phyloP scores from a whole-genome alignment of 53 echinoderm and acorn worm genomes.

The Actinopyga echinites region DNA sequence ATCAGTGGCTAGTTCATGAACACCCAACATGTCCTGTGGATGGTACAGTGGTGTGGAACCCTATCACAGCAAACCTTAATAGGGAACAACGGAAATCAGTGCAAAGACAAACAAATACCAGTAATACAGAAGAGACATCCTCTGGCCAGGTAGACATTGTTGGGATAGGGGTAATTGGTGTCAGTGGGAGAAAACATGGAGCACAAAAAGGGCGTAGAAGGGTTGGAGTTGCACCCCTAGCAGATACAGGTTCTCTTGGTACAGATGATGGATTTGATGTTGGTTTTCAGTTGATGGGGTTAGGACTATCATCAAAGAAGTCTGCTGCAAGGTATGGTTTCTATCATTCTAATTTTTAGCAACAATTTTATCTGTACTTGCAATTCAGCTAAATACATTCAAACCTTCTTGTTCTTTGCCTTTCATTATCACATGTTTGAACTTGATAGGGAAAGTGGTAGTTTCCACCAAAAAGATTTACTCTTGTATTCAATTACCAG shows the following conservation, averaged over 20 bases:
- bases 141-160: background rate
- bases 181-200: constrained; percentile 27
- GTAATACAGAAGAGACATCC: background rate
- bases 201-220: constrained; percentile 22
- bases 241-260: background rate
- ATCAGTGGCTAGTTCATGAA: constrained; percentile 89
- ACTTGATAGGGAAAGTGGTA: too few species aligned
- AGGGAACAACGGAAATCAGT: constrained; percentile 6
- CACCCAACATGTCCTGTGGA: constrained; percentile 95
- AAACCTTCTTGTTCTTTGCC: too few species aligned
- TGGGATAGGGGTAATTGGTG: constrained; percentile 24
- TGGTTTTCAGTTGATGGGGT: constrained; percentile 79
- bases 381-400: too few species aligned
- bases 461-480: too few species aligned
- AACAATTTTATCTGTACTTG: too few species aligned
- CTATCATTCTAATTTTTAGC: too few species aligned
- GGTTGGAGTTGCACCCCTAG: constrained; percentile 23
- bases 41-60: constrained; percentile 85
- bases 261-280: constrained; percentile 47
- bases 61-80: constrained; percentile 41
- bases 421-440: too few species aligned
- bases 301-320: constrained; percentile 54
- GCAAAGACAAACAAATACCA: background rate
- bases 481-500: too few species aligned
- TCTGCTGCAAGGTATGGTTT: too few species aligned